phyloP scores from a whole-genome alignment of 2,113 vertebrate species.

The Scomber japonicus region DNA sequence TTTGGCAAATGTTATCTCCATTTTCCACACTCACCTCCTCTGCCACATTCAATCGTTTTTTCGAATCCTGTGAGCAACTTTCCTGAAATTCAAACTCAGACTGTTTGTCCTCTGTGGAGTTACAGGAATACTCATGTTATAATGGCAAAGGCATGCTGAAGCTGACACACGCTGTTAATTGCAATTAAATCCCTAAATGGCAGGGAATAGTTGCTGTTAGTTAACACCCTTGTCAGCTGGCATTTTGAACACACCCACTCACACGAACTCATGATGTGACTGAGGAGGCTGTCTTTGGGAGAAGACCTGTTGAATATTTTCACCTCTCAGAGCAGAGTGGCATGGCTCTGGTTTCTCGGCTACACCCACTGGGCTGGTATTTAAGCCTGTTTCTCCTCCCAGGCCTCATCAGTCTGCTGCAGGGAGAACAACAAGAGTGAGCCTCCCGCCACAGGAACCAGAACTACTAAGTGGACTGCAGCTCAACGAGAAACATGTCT shows the following conservation, averaged over 20 bases:
- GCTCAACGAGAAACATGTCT: constrained; percentile 53
- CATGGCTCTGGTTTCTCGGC: constrained; percentile 64
- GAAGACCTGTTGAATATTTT: constrained; percentile 50
- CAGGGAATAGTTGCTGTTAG: not conserved
- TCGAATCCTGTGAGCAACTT: not conserved
- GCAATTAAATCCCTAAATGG: not conserved
- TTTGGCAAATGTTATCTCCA: constrained; percentile 1
- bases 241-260: not conserved
- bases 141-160: not conserved
- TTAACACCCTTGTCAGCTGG: not conserved
- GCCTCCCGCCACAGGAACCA: constrained; percentile 8
- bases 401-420: constrained; percentile 51
- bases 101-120: constrained; percentile 1
- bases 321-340: constrained; percentile 1
- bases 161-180: not conserved
- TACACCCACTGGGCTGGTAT: constrained; percentile 74
- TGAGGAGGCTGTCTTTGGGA: not conserved
- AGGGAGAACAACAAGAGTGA: constrained; percentile 44
- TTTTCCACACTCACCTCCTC: constrained; percentile 23
- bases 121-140: not conserved
- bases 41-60: constrained; percentile 4
- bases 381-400: constrained; percentile 64
- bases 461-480: constrained; percentile 17
- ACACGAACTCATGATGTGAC: not conserved
- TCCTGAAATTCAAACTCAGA: not conserved